phyloP scores from a whole-genome alignment of 2,888 invertebrate species.

The Leptopilina myrica region DNA sequence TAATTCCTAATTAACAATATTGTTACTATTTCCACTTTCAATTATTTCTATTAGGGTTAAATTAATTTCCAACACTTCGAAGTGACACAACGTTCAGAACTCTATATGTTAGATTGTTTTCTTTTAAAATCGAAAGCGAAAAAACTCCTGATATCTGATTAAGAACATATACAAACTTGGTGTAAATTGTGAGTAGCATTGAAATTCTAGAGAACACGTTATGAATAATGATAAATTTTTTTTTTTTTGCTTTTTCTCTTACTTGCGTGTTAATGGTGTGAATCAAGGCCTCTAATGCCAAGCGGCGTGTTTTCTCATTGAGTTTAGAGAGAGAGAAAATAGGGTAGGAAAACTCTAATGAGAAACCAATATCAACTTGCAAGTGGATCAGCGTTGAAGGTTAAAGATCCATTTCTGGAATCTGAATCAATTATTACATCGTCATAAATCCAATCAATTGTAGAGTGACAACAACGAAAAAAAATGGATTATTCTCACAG shows the following conservation, averaged over 20 bases:
- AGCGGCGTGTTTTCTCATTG: constrained; percentile 40
- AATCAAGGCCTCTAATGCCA: constrained; percentile 10
- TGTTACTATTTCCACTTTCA: no score
- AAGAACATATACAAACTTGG: background rate
- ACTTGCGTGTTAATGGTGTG: constrained; percentile 8
- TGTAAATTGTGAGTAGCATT: constrained; percentile 26
- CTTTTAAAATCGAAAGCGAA: background rate
- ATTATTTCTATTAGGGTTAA: no score
- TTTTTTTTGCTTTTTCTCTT: background rate
- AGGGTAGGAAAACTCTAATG: constrained; percentile 22
- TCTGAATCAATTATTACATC: constrained; percentile 49
- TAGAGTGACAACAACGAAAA: background rate
- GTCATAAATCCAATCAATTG: constrained; percentile 53
- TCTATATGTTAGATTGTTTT: no score
- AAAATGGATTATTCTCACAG: constrained; percentile 27
- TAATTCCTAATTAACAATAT: no score
- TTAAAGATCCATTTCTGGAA: constrained; percentile 45
- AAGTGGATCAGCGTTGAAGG: constrained; percentile 41
- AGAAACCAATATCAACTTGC: constrained; percentile 12
- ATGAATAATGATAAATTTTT: constrained; percentile 16
- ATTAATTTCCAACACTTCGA: no score
- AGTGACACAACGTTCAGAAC: no score
- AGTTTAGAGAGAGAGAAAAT: constrained; percentile 22
- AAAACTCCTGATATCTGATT: background rate
- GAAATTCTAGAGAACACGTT: background rate